A percentile compares a stretch with the other conserved stretches of the same genome.
Conservation (phyloP, 64 coral and sea anemone genomes). For the Anthopleura sola region DNA sequence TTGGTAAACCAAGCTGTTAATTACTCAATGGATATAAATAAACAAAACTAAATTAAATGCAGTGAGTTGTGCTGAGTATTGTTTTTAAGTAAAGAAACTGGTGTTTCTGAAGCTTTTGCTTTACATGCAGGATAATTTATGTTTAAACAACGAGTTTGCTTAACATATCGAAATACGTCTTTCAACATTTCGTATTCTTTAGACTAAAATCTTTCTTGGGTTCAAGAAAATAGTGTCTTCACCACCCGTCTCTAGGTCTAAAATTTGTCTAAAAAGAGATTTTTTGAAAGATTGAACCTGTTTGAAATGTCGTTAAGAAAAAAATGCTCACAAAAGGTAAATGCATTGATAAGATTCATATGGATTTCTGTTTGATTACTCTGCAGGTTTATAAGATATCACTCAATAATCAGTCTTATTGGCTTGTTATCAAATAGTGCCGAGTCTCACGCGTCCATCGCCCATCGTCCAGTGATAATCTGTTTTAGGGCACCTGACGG, state of each 20-base stretch:
- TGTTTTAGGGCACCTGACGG: neutral
- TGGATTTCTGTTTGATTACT: neutral
- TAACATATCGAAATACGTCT: neutral
- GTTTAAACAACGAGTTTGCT: neutral
- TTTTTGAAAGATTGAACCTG: no score
- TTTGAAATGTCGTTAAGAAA: no score
- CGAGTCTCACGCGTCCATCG: neutral
- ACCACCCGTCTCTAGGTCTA: neutral
- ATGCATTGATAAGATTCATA: neutral
- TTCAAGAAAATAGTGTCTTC: neutral
- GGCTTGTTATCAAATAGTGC: neutral
- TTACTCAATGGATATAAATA: slow-evolving; percentile 11
- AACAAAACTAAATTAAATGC: neutral
- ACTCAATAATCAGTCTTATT: neutral
- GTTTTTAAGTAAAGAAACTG: neutral
- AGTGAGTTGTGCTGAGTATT: neutral
- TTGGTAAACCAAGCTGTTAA: neutral
- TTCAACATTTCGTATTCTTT: neutral
- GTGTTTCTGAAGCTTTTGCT: neutral
- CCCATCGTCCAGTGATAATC: neutral
- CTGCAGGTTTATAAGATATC: neutral
- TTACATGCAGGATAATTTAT: neutral
- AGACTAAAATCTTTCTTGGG: neutral
- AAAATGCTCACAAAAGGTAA: no score
- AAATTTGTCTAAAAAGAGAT: no score